These are phyloP conservation scores for Lepus townsendii DNA, from an alignment of 2,797 vertebrate genomes.

Conservation along the genomic window DNA sequence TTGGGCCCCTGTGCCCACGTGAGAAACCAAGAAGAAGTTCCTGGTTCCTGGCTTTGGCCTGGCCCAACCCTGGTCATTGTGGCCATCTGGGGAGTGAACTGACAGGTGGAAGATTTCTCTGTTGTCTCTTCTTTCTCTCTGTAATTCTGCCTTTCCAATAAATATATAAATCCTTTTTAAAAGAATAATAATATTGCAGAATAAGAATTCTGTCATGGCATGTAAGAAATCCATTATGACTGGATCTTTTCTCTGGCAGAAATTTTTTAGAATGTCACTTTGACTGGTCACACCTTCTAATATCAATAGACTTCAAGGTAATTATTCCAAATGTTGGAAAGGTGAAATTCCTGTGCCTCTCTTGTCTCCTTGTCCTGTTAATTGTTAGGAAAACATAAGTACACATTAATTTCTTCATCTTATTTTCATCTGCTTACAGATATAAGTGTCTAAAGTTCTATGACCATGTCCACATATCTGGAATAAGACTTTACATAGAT, in stretches of 20 bases:
- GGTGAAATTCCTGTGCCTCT: conserved; percentile 17
- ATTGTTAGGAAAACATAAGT: not conserved
- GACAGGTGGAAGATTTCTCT: too few relatives aligned
- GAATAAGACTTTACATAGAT: not conserved
- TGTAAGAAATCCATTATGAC: conserved; percentile 35
- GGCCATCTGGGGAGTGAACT: too few relatives aligned
- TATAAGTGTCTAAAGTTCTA: not conserved
- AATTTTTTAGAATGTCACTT: conserved; percentile 68
- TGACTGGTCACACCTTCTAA: conserved; percentile 13
- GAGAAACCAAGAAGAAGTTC: too few relatives aligned
- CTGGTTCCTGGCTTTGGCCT: too few relatives aligned
- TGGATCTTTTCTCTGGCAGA: conserved; percentile 13
- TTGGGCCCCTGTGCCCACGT: too few relatives aligned
- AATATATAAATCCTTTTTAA: too few relatives aligned
- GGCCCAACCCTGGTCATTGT: too few relatives aligned
- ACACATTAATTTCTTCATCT: conserved; percentile 23
- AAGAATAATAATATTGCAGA: conserved; percentile 32
- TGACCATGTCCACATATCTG: not conserved
- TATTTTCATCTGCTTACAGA: not conserved
- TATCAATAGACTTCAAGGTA: conserved; percentile 27
- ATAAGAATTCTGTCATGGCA: not conserved
- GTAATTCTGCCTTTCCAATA: too few relatives aligned
- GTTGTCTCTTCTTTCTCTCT: too few relatives aligned
- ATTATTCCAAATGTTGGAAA: conserved; percentile 54
- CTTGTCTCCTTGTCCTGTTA: not conserved